Base-by-base conservation (phyloP, 2,888 invertebrate genomes). In the Napeogenes sylphis region DNA sequence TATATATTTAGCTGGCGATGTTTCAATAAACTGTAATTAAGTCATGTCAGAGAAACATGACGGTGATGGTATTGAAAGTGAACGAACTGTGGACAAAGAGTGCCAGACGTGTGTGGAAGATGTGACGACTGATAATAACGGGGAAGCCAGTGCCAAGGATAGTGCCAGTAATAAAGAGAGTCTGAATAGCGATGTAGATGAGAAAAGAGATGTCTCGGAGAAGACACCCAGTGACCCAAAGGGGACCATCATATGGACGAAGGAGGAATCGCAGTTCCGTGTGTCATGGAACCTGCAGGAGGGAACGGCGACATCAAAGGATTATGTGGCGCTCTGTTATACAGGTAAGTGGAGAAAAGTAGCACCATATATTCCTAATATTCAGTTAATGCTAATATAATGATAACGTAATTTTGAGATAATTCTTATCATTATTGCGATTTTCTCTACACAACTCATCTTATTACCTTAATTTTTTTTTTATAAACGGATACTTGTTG, bases 251-350 rank as follows among this genome's bases (percentile, higher is more conserved):
- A 61, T 63, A 66, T 91, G 91, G 86, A 87, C 82, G 12, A 77
- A 85, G 62, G 85, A 91, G 68, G 85, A 84, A 51, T 82, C 71
- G 68, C 82, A 87, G 68, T 82, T 82, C 64, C 81, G 78, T 65
- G 77, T 89, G 67, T 82, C 85, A 70, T 93, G 92, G 92, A 83
- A 78, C 62, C 74, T 92, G 55, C 81, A 84, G 13, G 85, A 90
- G 62, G 90, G 85, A 58, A 71, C 73, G 30, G 76, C 81, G 8
- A 78, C 85, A 51, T 38, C 74, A 58, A 73, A 78, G 58, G 92
- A 93, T 75, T 92, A 91, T 79, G 84, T 93, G 73, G 92, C 90
- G 57, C 78, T 93, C 69, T 92, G 91, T 77, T 87, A 81, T 74
- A 78, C 83, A 86, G 93, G 93, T 93, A 74, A 87, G 91, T 79